These are phyloP conservation scores for Tyto alba DNA, from an alignment of 2,113 vertebrate species.

Conservation along the genomic window DNA sequence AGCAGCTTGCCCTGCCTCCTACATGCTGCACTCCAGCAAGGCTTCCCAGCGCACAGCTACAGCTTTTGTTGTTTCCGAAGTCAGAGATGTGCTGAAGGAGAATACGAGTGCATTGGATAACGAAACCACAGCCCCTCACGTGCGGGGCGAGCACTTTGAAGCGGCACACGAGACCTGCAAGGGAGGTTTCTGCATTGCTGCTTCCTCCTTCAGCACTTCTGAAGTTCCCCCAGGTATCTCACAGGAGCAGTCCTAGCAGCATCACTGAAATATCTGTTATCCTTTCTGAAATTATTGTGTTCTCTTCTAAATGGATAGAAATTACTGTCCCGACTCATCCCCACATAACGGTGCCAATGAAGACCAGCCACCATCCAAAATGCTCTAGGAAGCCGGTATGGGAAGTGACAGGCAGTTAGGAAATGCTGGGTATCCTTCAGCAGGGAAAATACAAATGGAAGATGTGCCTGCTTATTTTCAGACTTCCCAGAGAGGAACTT, in stretches of 20 bases:
- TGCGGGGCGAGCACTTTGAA: rapidly evolving
- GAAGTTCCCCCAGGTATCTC: not conserved
- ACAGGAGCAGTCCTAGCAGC: not conserved
- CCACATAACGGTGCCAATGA: not conserved
- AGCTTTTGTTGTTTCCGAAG: not conserved
- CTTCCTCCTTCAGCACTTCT: not conserved
- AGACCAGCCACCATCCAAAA: not conserved
- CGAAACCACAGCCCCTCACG: not conserved
- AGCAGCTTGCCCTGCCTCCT: not conserved
- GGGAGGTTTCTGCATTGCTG: not conserved
- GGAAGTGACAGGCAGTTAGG: not conserved
- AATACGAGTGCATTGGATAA: rapidly evolving
- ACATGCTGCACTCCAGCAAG: not conserved
- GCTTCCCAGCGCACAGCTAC: not conserved
- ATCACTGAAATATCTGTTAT: not conserved
- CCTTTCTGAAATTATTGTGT: not conserved
- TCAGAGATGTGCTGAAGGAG: not conserved
- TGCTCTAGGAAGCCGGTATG: not conserved
- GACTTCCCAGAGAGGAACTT: not conserved
- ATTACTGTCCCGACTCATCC: not conserved
- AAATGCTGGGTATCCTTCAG: not conserved
- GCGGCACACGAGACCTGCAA: not conserved
- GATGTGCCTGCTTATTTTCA: not conserved
- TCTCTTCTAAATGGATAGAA: not conserved
- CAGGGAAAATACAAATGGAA: not conserved